Conservation (phyloP, 2,113 vertebrate species). For the Chaetura pelagica region DNA sequence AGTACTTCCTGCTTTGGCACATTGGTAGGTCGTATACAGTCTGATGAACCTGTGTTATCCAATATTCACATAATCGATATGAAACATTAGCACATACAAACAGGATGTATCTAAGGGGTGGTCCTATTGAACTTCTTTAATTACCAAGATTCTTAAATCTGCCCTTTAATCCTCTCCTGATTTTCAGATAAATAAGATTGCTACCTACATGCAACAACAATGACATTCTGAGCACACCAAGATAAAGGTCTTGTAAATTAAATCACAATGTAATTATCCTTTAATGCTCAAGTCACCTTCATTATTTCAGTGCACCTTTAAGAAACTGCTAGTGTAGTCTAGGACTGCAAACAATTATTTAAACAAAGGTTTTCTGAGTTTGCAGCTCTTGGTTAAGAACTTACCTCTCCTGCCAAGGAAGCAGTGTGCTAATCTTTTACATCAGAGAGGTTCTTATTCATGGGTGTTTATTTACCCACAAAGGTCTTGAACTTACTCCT, state of each 20-base stretch:
- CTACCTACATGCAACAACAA: background rate
- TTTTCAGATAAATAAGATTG: slow-evolving; percentile 1
- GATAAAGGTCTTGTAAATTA: slow-evolving; percentile 7
- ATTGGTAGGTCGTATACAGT: slow-evolving; percentile 10
- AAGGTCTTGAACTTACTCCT: slow-evolving; percentile 2
- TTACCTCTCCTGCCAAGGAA: background rate
- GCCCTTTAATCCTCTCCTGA: background rate
- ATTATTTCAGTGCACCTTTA: background rate
- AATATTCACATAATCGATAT: slow-evolving; percentile 42
- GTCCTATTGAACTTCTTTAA: slow-evolving; percentile 1
- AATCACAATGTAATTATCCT: background rate
- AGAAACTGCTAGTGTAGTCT: background rate
- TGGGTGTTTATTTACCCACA: background rate
- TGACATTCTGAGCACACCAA: background rate
- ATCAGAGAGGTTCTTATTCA: background rate
- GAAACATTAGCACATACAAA: background rate
- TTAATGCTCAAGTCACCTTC: background rate
- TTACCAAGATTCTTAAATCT: background rate
- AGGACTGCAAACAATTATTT: background rate
- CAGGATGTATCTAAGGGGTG: background rate
- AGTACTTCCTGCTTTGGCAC: slow-evolving; percentile 12
- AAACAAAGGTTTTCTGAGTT: background rate
- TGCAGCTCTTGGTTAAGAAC: background rate
- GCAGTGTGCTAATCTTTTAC: background rate
- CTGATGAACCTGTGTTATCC: slow-evolving; percentile 33